Evolutionary conservation across 2,113 vertebrate genomes (phyloP), one percentile per base, ranked within the genome.

Genomic region (Morone saxatilis): DNA sequence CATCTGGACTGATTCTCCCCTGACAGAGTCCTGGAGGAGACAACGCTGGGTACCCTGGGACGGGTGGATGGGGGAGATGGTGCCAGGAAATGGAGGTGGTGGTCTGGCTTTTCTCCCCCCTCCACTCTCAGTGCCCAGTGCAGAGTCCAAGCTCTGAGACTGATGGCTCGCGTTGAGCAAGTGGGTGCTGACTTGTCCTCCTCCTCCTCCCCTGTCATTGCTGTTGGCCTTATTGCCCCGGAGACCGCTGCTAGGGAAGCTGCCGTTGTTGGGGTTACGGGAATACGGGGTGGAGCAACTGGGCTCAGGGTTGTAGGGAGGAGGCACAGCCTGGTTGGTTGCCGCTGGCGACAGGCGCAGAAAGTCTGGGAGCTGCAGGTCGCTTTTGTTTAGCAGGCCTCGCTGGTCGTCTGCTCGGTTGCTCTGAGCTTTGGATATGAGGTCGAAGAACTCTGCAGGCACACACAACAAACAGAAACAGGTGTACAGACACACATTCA

Each of bases 341-440:
- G 83, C 84, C 69, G 31, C 83, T 14, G 94, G 83, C 0, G 95
- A 96, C 84, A 98, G 92, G 57, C 97, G 97, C 87, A 99, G 96
- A 83, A 99, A 99, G 84, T 98, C 98, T 0, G 98, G 98, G 82
- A 99, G 95, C 89, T 97, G 93, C 82, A 99, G 96, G 93, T 99
- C 96, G 72, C 97, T 98, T 95, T 97, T 99, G 92, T 97, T 97
- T 93, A 99, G 96, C 94, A 99, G 95, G 95, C 98, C 98, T 90
- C 98, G 97, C 93, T 99, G 98, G 97, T 99, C 98, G 92, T 99
- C 96, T 89, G 97, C 97, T 96, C 98, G 94, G 96, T 96, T 98
- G 96, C 97, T 97, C 96, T 99, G 98, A 93, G 98, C 98, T 96
- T 98, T 99, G 96, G 98, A 98, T 95, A 99, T 97, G 95, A 99